phyloP scores from a whole-genome alignment of 2,888 invertebrate genomes.

The Rhaphigaster nebulosa region DNA sequence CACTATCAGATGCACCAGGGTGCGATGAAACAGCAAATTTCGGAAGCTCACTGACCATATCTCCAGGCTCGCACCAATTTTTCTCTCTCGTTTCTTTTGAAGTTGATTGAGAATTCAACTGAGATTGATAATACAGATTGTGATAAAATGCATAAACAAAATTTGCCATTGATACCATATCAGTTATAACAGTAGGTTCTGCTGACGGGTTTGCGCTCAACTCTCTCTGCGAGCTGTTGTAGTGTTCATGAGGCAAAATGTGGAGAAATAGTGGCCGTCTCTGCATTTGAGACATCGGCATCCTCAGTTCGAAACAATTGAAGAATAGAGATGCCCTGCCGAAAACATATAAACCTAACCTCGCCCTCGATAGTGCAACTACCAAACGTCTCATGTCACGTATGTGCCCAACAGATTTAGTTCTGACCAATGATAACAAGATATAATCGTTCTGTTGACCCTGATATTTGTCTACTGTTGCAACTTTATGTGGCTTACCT shows the following conservation, averaged over 20 bases:
- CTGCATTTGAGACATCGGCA: constrained; percentile 91
- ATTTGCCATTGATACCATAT: constrained; percentile 96
- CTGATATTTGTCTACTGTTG: constrained; percentile 99
- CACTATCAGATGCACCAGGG: constrained; percentile 75
- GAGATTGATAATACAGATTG: constrained; percentile 67
- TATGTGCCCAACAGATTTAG: constrained; percentile 97
- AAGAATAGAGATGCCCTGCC: constrained; percentile 92
- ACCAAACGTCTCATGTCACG: constrained; percentile 95
- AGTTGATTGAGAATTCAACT: constrained; percentile 77
- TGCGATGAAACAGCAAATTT: constrained; percentile 75
- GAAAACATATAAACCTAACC: constrained; percentile 96
- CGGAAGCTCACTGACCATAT: constrained; percentile 72
- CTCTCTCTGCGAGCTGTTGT: constrained; percentile 79
- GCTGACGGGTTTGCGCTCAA: constrained; percentile 69
- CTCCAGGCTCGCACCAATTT: constrained; percentile 77
- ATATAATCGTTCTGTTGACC: constrained; percentile 99
- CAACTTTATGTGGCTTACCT: constrained; percentile 91
- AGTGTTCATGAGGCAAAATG: constrained; percentile 83
- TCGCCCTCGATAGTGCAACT: constrained; percentile 97
- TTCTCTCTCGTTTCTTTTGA: constrained; percentile 63
- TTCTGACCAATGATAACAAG: constrained; percentile 93
- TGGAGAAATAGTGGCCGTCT: constrained; percentile 85
- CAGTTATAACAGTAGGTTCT: constrained; percentile 77
- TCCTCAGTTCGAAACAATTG: constrained; percentile 96
- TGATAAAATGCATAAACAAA: constrained; percentile 95